Evolutionary conservation across 2,797 vertebrate genomes (phyloP).

Genomic region (Alauda arvensis): DNA sequence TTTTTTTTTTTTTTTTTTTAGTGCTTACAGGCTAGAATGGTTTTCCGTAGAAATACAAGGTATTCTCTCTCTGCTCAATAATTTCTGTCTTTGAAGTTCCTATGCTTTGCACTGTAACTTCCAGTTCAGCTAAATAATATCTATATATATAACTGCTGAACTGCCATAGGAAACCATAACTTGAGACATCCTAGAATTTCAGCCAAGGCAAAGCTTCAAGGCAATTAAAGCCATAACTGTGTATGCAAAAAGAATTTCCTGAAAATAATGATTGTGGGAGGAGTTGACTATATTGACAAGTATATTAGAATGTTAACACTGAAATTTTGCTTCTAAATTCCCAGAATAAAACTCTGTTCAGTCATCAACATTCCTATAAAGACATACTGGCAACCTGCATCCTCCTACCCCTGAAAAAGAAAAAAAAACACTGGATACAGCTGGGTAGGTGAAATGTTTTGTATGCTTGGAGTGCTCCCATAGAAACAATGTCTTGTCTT

Average conservation of each 20-base stretch:
- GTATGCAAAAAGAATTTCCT: constrained; percentile 35
- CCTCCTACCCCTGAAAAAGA: neutral
- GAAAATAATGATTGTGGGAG: constrained; percentile 42
- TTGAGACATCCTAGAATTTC: neutral
- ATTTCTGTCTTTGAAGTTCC: neutral
- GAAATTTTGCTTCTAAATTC: constrained; percentile 39
- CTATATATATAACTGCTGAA: neutral
- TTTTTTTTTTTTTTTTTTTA: neutral
- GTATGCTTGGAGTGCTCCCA: neutral
- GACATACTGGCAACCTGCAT: neutral
- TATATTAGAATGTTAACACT: constrained; percentile 20
- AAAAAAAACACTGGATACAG: neutral
- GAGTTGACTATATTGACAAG: constrained; percentile 29
- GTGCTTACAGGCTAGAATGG: neutral
- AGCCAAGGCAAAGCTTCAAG: constrained; percentile 16
- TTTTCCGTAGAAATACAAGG: neutral
- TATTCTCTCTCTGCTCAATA: neutral
- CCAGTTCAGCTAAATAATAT: constrained; percentile 19
- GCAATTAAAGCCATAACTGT: neutral
- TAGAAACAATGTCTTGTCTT: neutral
- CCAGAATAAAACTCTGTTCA: constrained; percentile 39
- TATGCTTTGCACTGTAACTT: neutral
- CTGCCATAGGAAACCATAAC: neutral
- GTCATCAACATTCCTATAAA: constrained; percentile 27
- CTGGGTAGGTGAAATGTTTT: constrained; percentile 10